Evolutionary conservation across 2,113 vertebrate genomes (phyloP).

Genomic region (Zootoca vivipara): DNA sequence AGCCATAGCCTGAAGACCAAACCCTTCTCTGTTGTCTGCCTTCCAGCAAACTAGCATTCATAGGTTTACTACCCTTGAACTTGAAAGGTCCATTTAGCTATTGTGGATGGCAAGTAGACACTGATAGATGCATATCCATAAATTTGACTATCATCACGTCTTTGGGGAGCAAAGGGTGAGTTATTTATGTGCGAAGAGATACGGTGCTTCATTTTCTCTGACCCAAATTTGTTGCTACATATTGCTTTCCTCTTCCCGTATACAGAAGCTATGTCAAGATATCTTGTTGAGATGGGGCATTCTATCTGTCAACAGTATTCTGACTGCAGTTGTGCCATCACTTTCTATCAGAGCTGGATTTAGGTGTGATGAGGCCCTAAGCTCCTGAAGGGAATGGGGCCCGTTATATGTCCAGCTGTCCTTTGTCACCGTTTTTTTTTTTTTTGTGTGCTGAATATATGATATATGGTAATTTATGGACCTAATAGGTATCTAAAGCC

Average conservation of each 20-base stretch:
- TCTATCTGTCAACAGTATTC: neutral
- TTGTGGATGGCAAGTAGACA: neutral
- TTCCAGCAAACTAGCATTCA: neutral
- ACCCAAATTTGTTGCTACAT: neutral
- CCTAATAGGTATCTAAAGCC: no score
- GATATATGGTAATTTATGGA: no score
- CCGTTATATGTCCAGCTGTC: no score
- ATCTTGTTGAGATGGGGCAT: neutral
- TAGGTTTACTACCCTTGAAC: neutral
- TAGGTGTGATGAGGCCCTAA: no score
- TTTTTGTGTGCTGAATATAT: no score
- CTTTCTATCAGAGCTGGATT: neutral
- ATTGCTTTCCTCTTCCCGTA: neutral
- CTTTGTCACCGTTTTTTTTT: no score
- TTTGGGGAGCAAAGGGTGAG: neutral
- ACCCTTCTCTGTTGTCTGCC: neutral
- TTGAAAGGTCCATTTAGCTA: neutral
- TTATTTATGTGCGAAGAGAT: neutral
- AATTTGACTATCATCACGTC: neutral
- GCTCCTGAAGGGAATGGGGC: no score
- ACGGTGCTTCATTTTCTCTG: neutral
- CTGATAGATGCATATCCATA: neutral
- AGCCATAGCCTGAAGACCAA: neutral
- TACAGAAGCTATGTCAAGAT: neutral
- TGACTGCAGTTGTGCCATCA: no score